Evolutionary conservation across 1,140 invertebrate species (phyloP), one percentile per base, ranked within the genome.

Genomic region (Pectinophora gossypiella): DNA sequence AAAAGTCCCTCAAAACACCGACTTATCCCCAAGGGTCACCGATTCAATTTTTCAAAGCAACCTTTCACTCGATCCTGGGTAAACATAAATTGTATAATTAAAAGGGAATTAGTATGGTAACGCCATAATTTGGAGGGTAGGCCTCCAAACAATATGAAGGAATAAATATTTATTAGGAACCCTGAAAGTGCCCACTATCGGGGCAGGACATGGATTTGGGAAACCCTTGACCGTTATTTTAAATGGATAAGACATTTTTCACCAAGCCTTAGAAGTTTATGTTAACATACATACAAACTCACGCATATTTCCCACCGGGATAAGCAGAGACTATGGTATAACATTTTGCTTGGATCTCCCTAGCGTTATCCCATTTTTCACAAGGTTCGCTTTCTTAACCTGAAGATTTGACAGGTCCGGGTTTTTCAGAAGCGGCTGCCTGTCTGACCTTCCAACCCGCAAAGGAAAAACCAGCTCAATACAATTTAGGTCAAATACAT

Each of bases 131-230:
- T 59, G 42, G 59, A 58, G 53, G 51, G 52, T 18, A n/a, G 27
- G 27, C 57, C 55, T 51, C 74, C 72, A 32, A 32, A 32, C 27
- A 76, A 72, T 76, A 77, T 76, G 66, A 63, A 64, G 59, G 66
- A 68, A 77, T 78, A 81, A 81, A 81, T 81, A 81, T 81, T 81
- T 81, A 81, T 77, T 75, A 77, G 72, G 63, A 62, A 13, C 40
- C 54, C 66, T 64, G 50, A 72, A 72, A 75, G 57, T 78, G 77
- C 76, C 77, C 72, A 71, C 66, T 81, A 81, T 72, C 62, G 65
- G 74, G 62, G 70, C 59, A 59, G n/a, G 2, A 53, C 53, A 3
- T 7, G 13, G 55, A 76, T 56, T 43, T 53, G n/a, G 10, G 52
- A 68, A 72, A 48, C 27, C 7, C 44, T 68, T 61, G 58, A 61